phyloP scores from a whole-genome alignment of 2,797 vertebrate species.

The Okamejei kenojei region DNA sequence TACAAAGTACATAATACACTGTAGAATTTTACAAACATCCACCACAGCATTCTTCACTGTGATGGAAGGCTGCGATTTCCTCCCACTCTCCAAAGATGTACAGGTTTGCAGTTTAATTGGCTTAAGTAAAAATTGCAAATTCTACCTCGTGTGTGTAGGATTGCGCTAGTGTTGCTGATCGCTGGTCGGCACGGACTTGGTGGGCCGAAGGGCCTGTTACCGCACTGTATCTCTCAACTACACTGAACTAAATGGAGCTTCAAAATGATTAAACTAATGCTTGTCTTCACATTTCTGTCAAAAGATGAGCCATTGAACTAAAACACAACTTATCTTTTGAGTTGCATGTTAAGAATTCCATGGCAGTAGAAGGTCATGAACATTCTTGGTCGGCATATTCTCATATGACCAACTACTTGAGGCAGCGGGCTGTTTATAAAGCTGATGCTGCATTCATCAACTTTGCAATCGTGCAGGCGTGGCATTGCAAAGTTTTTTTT shows the following conservation, averaged over 20 bases:
- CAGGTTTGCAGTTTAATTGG: no score
- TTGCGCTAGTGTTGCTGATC: no score
- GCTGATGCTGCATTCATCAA: background rate
- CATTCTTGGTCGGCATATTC: background rate
- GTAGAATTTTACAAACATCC: no score
- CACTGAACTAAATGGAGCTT: background rate
- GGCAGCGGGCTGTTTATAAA: background rate
- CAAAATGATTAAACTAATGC: background rate
- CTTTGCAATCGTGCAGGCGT: background rate
- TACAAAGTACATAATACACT: no score
- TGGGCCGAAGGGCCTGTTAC: no score
- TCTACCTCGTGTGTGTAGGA: no score
- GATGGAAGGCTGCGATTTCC: no score
- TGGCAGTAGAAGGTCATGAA: background rate
- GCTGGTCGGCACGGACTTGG: no score
- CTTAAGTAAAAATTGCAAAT: no score
- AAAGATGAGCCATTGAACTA: background rate
- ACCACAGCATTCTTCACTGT: no score
- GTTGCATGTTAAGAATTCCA: background rate
- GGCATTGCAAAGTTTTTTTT: background rate
- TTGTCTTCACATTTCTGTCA: background rate
- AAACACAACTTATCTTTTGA: background rate
- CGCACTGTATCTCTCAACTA: no score
- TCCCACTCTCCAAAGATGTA: no score
- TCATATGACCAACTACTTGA: background rate